These are phyloP conservation scores for Oryzias javanicus DNA, from an alignment of 2,113 vertebrate genomes.

Conservation along the genomic window DNA sequence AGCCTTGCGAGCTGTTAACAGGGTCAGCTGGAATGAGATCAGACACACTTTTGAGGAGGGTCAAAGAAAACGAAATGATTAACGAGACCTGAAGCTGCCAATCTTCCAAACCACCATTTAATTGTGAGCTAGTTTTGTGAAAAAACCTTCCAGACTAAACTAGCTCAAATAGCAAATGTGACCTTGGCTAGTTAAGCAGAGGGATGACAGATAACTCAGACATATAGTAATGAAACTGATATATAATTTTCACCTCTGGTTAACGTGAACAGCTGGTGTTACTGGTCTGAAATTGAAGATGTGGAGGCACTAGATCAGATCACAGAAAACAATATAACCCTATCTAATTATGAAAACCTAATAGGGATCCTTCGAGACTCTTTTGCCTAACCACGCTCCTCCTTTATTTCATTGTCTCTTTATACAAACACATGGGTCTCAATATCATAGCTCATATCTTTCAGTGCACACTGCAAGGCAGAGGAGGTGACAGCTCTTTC, in stretches of 20 bases:
- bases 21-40: constrained; percentile 56
- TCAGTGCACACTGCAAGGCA: constrained; percentile 30
- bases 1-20: constrained; percentile 29
- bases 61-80: constrained; percentile 50
- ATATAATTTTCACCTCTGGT: background rate
- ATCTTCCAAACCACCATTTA: constrained; percentile 27
- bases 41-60: constrained; percentile 43
- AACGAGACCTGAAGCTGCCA: constrained; percentile 41
- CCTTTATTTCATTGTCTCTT: constrained; percentile 5
- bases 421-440: constrained; percentile 4
- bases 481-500: constrained; percentile 37
- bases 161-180: background rate
- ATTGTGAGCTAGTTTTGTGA: constrained; percentile 16
- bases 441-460: constrained; percentile 49
- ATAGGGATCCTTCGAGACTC: constrained; percentile 25
- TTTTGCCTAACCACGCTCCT: constrained; percentile 12
- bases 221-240: background rate
- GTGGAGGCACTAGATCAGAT: background rate
- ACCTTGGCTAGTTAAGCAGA: background rate
- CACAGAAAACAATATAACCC: constrained; percentile 22
- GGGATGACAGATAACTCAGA: background rate
- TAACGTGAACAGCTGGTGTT: constrained; percentile 6
- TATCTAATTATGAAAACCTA: constrained; percentile 32
- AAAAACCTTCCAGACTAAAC: constrained; percentile 15
- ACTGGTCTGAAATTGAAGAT: background rate